A percentile compares a stretch with the other conserved stretches of the same genome.
phyloP scores from a whole-genome alignment of 2,797 vertebrate species.

The Liparis tanakae region DNA sequence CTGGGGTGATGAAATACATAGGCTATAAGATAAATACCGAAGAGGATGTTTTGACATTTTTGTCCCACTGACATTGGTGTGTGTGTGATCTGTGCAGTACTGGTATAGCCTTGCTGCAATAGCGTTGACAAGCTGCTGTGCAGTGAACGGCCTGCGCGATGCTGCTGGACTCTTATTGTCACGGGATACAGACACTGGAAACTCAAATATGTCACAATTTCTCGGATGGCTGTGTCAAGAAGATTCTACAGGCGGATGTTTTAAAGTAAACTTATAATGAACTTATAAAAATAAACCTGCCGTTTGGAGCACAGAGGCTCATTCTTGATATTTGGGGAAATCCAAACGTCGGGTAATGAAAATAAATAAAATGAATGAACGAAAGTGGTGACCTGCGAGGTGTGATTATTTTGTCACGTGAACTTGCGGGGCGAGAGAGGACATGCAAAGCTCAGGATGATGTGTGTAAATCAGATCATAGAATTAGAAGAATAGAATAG shows the following conservation, averaged over 20 bases:
- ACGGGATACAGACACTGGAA: constrained; percentile 18
- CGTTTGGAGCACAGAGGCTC: not conserved
- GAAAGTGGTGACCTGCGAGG: not conserved
- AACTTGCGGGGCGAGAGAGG: not conserved
- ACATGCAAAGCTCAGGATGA: not conserved
- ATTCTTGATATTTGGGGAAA: not conserved
- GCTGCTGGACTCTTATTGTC: constrained; percentile 18
- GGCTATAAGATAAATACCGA: constrained; percentile 4
- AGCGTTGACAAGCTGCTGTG: constrained; percentile 33
- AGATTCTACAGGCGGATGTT: not conserved
- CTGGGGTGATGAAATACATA: not conserved
- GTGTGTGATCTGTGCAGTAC: constrained; percentile 31
- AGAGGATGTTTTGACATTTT: constrained; percentile 41
- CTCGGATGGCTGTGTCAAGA: constrained; percentile 10
- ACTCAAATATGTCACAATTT: constrained; percentile 25
- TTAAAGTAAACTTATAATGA: not conserved
- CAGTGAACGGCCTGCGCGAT: constrained; percentile 23
- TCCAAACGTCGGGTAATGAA: not conserved
- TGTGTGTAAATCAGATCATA: not conserved
- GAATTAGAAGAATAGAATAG: too few species aligned
- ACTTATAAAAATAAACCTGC: not conserved
- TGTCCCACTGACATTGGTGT: constrained; percentile 22
- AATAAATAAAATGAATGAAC: not conserved
- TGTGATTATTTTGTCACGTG: not conserved
- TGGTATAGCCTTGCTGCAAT: constrained; percentile 23